A percentile compares a stretch with the other conserved stretches of the same genome.
Conservation (phyloP, 2,113 vertebrate genomes). For the Rhodinocichla rosea region DNA sequence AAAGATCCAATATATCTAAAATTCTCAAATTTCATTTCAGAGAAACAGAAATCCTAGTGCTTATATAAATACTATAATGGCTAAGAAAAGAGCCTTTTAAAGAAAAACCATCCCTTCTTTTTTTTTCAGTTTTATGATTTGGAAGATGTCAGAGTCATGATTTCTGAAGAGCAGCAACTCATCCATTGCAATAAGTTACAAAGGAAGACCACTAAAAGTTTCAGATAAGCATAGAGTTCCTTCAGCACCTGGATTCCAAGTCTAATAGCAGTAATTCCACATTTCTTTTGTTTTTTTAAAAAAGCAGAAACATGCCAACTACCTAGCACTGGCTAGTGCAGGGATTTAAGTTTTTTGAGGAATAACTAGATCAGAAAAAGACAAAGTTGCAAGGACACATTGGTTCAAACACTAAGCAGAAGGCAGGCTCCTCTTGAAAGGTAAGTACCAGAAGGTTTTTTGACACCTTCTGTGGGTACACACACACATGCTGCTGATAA, state of each 20-base stretch:
- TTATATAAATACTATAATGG: background rate
- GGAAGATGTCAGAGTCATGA: background rate
- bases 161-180: background rate
- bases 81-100: background rate
- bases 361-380: background rate
- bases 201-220: background rate
- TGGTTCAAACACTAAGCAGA: background rate
- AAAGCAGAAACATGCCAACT: background rate
- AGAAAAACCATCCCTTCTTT: fast-evolving
- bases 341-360: background rate
- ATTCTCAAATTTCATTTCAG: background rate
- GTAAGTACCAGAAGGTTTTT: background rate
- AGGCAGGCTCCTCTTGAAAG: background rate
- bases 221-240: background rate
- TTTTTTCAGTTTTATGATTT: background rate
- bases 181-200: background rate
- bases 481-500: background rate
- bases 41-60: background rate
- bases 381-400: background rate
- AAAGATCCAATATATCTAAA: background rate
- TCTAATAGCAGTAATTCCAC: background rate
- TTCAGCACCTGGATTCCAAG: background rate
- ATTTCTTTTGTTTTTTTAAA: background rate
- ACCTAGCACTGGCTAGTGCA: background rate
- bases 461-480: background rate